phyloP scores from a whole-genome alignment of 2,113 vertebrate species.

The Capreolus pygargus region DNA sequence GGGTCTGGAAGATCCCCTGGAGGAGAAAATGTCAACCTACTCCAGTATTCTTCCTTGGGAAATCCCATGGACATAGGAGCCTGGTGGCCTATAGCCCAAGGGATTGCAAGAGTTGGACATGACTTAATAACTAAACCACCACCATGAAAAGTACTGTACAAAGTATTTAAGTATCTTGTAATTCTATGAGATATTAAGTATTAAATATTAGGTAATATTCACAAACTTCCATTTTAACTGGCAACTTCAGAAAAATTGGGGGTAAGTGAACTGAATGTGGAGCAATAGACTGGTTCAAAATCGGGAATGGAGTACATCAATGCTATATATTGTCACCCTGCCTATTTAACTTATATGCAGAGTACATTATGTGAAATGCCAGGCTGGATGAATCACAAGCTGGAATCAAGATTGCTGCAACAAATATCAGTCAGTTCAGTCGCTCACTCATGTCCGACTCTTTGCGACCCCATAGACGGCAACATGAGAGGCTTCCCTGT shows the following conservation, averaged over 20 bases:
- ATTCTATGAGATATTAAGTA: neutral
- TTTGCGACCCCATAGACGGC: neutral
- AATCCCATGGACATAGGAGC: neutral
- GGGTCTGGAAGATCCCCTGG: neutral
- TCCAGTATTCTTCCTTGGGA: neutral
- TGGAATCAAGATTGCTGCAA: neutral
- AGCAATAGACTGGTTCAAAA: neutral
- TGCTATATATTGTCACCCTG: neutral
- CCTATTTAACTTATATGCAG: neutral
- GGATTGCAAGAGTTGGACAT: fast-evolving
- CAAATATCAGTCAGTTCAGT: neutral
- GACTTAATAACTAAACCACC: neutral
- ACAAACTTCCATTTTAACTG: neutral
- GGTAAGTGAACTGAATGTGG: neutral
- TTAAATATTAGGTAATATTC: neutral
- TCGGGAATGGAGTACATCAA: neutral
- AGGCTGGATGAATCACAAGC: neutral
- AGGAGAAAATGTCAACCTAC: neutral
- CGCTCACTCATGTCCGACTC: neutral
- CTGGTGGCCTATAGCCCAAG: neutral
- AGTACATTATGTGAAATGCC: neutral
- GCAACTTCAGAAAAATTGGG: neutral
- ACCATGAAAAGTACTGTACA: neutral
- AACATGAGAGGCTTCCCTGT: neutral
- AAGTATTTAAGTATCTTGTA: neutral